Conservation (phyloP, 1,140 invertebrate genomes). For the Dreissena rostriformis region DNA sequence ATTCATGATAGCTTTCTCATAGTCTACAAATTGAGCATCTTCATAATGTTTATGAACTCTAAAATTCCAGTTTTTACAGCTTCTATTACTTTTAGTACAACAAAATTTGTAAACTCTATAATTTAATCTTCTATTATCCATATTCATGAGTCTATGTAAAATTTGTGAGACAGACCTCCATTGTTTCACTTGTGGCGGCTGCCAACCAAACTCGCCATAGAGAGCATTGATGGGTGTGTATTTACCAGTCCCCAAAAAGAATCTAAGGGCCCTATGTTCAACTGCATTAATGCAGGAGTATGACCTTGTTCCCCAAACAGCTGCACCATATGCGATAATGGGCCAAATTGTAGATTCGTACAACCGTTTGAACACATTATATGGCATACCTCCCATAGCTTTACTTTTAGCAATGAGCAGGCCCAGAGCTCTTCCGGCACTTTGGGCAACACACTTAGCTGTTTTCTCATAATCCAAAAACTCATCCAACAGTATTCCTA, state of each 20-base stretch:
- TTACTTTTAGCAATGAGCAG: slow-evolving; percentile 43
- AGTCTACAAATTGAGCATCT: not conserved
- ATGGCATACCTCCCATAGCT: slow-evolving; percentile 13
- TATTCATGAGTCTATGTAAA: not conserved
- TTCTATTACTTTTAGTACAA: not conserved
- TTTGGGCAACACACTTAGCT: slow-evolving; percentile 32
- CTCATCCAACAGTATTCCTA: slow-evolving; percentile 32
- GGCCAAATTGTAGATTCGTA: slow-evolving; percentile 26
- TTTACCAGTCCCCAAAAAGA: slow-evolving; percentile 9
- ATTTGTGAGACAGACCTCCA: not conserved
- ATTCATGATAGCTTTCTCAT: not conserved
- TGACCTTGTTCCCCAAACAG: slow-evolving; percentile 22
- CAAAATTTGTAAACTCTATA: not conserved
- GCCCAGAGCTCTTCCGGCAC: slow-evolving; percentile 31
- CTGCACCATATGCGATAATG: slow-evolving; percentile 19
- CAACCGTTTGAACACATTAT: slow-evolving; percentile 2
- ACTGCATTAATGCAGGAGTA: slow-evolving; percentile 25
- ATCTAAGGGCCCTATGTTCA: slow-evolving; percentile 15
- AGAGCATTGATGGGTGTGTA: slow-evolving; percentile 25
- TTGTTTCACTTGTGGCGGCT: not conserved
- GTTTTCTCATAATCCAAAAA: slow-evolving; percentile 16
- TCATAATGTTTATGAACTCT: not conserved
- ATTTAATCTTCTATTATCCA: not conserved
- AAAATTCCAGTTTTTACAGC: not conserved
- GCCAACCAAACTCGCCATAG: slow-evolving; percentile 20